These are phyloP conservation scores for Novumbra hubbsi DNA, from an alignment of 2,797 vertebrate species.

Conservation along the genomic window DNA sequence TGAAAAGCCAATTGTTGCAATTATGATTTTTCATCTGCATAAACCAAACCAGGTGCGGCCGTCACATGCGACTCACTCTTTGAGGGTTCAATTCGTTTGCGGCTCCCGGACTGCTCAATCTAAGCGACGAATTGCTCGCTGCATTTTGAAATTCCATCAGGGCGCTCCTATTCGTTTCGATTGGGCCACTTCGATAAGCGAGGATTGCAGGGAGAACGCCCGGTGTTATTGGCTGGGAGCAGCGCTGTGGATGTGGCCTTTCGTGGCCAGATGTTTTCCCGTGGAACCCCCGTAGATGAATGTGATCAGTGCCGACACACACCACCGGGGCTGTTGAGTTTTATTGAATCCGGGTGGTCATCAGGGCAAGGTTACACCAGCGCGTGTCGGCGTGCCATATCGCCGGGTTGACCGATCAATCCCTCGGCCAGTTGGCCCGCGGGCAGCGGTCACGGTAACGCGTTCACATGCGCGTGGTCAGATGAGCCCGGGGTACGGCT, in stretches of 20 bases:
- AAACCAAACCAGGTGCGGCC: slow-evolving; percentile 2
- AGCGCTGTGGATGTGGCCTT: background rate
- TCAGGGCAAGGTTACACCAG: slow-evolving; percentile 11
- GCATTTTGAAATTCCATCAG: slow-evolving; percentile 14
- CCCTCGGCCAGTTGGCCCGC: slow-evolving; percentile 5
- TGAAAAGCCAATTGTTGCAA: slow-evolving; percentile 10
- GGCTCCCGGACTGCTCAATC: slow-evolving; percentile 8
- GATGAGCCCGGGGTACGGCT: background rate
- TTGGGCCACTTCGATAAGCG: slow-evolving; percentile 14
- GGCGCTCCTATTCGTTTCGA: slow-evolving; percentile 19
- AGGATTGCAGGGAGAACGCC: slow-evolving; percentile 8
- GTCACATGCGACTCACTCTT: background rate
- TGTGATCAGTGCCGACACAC: background rate
- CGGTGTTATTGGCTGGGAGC: slow-evolving; percentile 5
- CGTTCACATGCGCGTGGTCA: slow-evolving; percentile 1
- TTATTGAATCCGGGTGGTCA: background rate
- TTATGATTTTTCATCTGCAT: slow-evolving; percentile 7
- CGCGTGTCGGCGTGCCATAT: slow-evolving; percentile 13
- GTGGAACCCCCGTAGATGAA: background rate
- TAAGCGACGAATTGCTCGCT: slow-evolving; percentile 17
- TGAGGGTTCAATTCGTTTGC: slow-evolving; percentile 12
- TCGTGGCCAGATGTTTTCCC: background rate
- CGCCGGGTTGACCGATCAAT: slow-evolving; percentile 13
- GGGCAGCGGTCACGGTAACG: slow-evolving; percentile 2
- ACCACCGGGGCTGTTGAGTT: background rate